Conservation (phyloP, 2,113 vertebrate genomes). For the Gambusia affinis region DNA sequence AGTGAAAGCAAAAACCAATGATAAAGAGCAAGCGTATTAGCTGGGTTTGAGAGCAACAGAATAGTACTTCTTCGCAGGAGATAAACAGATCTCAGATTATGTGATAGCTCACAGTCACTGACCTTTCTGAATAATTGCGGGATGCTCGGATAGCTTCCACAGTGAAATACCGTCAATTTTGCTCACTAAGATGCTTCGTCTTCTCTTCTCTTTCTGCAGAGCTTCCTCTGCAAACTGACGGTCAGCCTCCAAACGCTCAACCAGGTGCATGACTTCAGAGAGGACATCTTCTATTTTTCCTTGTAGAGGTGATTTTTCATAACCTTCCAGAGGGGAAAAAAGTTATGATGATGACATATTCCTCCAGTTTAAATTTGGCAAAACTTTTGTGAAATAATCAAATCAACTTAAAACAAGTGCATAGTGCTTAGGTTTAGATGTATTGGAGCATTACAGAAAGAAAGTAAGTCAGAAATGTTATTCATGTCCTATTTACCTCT, state of each 20-base stretch:
- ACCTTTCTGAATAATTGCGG: conserved; percentile 82
- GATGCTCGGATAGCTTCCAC: conserved; percentile 83
- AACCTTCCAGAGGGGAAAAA: conserved; percentile 54
- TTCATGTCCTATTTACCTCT: conserved; percentile 54
- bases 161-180: conserved; percentile 80
- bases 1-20: conserved; percentile 10
- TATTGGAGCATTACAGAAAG: background rate
- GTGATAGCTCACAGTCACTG: conserved; percentile 15
- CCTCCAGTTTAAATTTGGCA: background rate
- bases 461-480: background rate
- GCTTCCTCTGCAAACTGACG: conserved; percentile 81
- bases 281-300: conserved; percentile 81
- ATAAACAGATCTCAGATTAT: background rate
- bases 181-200: conserved; percentile 66
- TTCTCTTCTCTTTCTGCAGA: conserved; percentile 78
- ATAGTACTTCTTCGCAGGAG: background rate
- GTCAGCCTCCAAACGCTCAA: conserved; percentile 86
- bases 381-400: background rate
- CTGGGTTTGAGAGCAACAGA: background rate
- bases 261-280: conserved; percentile 81
- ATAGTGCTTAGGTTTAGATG: background rate
- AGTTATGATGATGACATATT: conserved; percentile 9
- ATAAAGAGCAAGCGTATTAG: background rate
- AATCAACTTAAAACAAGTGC: background rate
- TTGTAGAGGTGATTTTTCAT: conserved; percentile 68